These are phyloP conservation scores for Agriopis marginaria DNA, from an alignment of 2,888 invertebrate species.

Conservation along the genomic window DNA sequence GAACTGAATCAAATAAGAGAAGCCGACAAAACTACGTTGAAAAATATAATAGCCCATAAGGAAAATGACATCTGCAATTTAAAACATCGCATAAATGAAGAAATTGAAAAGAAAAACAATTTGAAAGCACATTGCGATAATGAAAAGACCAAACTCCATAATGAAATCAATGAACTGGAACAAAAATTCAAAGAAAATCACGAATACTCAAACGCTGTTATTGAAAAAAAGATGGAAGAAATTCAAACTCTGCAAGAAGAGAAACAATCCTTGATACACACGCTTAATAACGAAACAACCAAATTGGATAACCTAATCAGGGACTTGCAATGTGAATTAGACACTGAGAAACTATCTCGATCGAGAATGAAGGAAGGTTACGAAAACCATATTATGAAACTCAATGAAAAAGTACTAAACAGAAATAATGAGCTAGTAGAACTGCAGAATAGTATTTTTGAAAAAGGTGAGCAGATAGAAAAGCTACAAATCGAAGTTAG, in stretches of 20 bases:
- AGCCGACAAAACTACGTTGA: conserved; percentile 57
- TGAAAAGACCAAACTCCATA: conserved; percentile 69
- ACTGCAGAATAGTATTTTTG: conserved; percentile 70
- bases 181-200: conserved; percentile 66
- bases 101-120: conserved; percentile 68
- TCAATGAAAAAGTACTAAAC: conserved; percentile 75
- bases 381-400: conserved; percentile 71
- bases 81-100: conserved; percentile 73
- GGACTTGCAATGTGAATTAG: conserved; percentile 62
- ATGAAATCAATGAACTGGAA: conserved; percentile 72
- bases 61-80: conserved; percentile 67
- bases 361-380: conserved; percentile 68
- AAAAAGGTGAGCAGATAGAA: conserved; percentile 72
- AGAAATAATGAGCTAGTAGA: conserved; percentile 78
- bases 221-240: conserved; percentile 69
- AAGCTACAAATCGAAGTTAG: conserved; percentile 62
- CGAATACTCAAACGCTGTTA: conserved; percentile 58
- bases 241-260: conserved; percentile 75
- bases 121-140: conserved; percentile 63
- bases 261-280: conserved; percentile 68
- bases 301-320: conserved; percentile 66
- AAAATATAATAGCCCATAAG: conserved; percentile 60
- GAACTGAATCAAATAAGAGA: conserved; percentile 58
- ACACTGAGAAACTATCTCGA: conserved; percentile 65
- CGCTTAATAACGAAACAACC: conserved; percentile 67